A percentile compares a stretch with the other conserved stretches of the same genome.
Conservation (phyloP, 2,797 vertebrate species). For the Muscicapa comitata region DNA sequence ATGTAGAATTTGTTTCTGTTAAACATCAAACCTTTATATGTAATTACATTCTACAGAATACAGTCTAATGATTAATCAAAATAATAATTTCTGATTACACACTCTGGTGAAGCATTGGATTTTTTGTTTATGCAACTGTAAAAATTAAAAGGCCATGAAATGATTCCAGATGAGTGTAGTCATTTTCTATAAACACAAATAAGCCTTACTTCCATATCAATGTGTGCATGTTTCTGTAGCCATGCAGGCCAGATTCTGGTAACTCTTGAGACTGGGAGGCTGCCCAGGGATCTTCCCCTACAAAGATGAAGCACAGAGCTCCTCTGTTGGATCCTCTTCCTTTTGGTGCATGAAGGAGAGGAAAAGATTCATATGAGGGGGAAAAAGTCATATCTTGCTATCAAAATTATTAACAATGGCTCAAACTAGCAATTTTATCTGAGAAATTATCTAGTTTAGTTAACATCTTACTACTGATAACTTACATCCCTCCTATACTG, state of each 20-base stretch:
- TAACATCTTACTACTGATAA: neutral
- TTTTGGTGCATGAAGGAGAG: neutral
- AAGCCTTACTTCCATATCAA: neutral
- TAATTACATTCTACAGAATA: neutral
- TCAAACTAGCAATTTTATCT: neutral
- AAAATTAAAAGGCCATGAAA: neutral
- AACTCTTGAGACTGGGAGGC: neutral
- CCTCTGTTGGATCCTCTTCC: neutral
- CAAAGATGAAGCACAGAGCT: neutral
- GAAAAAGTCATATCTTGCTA: neutral
- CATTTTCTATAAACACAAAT: neutral
- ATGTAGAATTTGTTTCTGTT: neutral
- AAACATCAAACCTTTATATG: neutral
- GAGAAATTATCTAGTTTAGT: neutral
- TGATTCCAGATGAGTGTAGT: neutral
- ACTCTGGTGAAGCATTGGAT: neutral
- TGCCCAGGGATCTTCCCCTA: neutral
- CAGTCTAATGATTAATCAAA: neutral
- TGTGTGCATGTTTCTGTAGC: neutral
- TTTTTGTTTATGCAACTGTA: neutral
- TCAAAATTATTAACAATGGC: neutral
- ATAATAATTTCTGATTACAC: constrained; percentile 12
- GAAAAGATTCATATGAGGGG: neutral
- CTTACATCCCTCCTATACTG: neutral
- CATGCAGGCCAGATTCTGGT: neutral